Evolutionary conservation across 2,797 vertebrate genomes (phyloP), one percentile per base, ranked within the genome.

Genomic region (Smutsia temminckii): DNA sequence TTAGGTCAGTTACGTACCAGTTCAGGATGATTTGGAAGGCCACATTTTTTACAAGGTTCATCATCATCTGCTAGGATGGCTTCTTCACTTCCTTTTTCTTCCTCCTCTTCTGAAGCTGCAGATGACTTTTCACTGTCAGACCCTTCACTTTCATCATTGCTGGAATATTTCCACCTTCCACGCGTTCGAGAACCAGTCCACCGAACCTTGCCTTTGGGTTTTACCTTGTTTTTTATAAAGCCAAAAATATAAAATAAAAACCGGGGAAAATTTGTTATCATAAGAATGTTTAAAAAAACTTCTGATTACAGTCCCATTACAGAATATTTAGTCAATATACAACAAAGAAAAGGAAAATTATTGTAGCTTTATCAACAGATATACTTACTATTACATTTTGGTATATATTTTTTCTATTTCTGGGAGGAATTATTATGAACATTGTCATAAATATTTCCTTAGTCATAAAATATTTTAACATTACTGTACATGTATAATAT

Each of bases 21-120:
- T 85, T 99, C 99, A 0, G 99, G 99, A 91, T 99, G 99, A 97
- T 99, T 99, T 95, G 99, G 99, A 94, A 99, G 99, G 93, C 99
- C 99, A 95, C 99, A 99, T 97, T 99, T 99, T 96, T 99, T 99
- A 98, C 99, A 99, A 0, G 99, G 99, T 27, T 99, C 99, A 95
- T 99, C 99, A 0, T 98, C 99, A 69, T 99, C 98, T 74, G 98
- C 98, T 75, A 98, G 97, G 23, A 97, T 87, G 11, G 98, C 97
- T 97, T 98, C 97, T 98, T 97, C 98, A 55, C 98, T 99, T 0
- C 99, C 99, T 71, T 99, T 99, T 68, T 97, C 98, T 0, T 99
- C 98, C 4, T 99, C 99, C 0, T 98, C 99, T 66, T 99, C 99
- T 0, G 98, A 98, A 37, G 98, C 98, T 5, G 98, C 96, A 1